Percentiles rank a stretch among this genome's conserved stretches.
Evolutionary conservation across 2,888 invertebrate species (phyloP).

Genomic region (Rhynchonema sp.): DNA sequence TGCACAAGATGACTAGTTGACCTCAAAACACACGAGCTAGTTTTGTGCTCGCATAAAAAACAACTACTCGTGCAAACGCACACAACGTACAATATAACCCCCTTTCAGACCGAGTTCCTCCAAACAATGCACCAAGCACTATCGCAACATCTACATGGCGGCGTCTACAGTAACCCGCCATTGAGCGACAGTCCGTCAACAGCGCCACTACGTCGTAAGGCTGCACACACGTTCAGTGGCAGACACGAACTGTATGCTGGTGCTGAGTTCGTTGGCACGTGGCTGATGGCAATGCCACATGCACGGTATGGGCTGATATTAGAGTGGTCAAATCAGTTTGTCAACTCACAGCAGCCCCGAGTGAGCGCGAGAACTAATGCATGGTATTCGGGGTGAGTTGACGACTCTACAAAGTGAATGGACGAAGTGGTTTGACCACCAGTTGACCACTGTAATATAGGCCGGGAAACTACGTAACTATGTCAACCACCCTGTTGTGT

Average conservation of each 20-base stretch:
- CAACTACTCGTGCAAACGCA: too few species aligned
- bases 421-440: too few species aligned
- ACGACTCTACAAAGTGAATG: too few species aligned
- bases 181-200: conserved; percentile 34
- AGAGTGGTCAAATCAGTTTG: background rate
- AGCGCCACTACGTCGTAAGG: conserved; percentile 50
- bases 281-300: conserved; percentile 61
- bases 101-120: conserved; percentile 44
- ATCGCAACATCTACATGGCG: conserved; percentile 39
- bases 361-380: too few species aligned
- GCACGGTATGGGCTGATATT: conserved; percentile 37
- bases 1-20: too few species aligned
- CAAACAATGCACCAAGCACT: conserved; percentile 54
- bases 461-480: too few species aligned
- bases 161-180: conserved; percentile 34
- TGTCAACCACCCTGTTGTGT: background rate
- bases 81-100: too few species aligned
- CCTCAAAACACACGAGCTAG: too few species aligned
- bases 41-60: too few species aligned
- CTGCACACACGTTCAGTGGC: conserved; percentile 47
- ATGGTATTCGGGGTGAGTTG: too few species aligned
- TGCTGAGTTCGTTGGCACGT: conserved; percentile 54
- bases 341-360: too few species aligned
- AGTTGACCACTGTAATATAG: too few species aligned
- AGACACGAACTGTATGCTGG: conserved; percentile 52